Percentiles rank a stretch among this genome's conserved stretches.
phyloP scores from a whole-genome alignment of 2,113 vertebrate species.

The Spizaetus ornatus region DNA sequence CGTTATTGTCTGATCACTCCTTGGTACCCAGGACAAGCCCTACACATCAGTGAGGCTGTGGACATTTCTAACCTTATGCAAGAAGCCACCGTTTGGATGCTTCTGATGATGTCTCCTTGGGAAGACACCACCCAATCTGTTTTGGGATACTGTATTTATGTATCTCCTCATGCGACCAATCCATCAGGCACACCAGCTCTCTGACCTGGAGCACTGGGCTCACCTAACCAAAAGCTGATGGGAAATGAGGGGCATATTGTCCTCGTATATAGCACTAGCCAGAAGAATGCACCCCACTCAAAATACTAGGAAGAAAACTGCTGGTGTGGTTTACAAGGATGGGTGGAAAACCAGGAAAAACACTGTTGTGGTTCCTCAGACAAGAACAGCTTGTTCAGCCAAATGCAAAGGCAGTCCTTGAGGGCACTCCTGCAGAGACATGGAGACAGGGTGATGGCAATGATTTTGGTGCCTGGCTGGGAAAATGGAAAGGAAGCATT shows the following conservation, averaged over 20 bases:
- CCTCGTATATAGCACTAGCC: accelerated
- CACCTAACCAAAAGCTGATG: neutral
- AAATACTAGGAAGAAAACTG: neutral
- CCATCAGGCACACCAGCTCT: neutral
- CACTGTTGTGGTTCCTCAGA: neutral
- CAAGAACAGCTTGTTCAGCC: constrained; percentile 23
- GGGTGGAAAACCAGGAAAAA: neutral
- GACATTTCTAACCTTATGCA: neutral
- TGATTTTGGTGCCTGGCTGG: neutral
- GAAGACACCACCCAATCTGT: neutral
- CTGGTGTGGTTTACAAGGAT: neutral
- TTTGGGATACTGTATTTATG: neutral
- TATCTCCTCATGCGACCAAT: neutral
- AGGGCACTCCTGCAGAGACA: constrained; percentile 7
- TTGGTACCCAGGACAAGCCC: neutral
- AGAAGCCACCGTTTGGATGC: neutral
- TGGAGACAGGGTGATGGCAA: neutral
- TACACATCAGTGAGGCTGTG: neutral
- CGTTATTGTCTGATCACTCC: neutral
- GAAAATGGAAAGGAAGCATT: neutral
- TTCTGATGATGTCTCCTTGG: neutral
- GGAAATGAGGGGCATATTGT: accelerated
- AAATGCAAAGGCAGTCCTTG: constrained; percentile 13
- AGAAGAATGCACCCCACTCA: neutral
- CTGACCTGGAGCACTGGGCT: neutral